phyloP scores from a whole-genome alignment of 2,888 invertebrate species.

The Macaria notata region DNA sequence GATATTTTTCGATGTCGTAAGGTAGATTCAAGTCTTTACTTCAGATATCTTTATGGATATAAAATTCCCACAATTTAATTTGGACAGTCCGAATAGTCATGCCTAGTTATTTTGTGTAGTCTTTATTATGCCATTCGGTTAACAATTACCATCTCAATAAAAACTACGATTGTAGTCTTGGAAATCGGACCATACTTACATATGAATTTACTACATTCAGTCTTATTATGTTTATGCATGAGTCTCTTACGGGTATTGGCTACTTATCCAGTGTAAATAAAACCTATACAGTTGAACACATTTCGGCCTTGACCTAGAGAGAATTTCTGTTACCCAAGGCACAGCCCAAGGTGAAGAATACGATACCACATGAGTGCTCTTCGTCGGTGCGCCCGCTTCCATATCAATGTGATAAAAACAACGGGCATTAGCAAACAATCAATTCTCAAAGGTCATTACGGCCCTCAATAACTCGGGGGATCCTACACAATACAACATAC shows the following conservation, averaged over 20 bases:
- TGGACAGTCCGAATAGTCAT: conserved; percentile 4
- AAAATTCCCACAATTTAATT: conserved; percentile 2
- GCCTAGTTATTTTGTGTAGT: neutral
- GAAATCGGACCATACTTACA: no score
- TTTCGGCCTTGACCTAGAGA: conserved; percentile 52
- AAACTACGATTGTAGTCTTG: no score
- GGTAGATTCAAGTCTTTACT: conserved; percentile 3
- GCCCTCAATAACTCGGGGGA: conserved; percentile 41
- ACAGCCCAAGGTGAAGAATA: conserved; percentile 41
- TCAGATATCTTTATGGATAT: conserved; percentile 8
- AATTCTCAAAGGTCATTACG: conserved; percentile 37
- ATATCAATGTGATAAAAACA: conserved; percentile 40
- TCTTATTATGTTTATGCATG: neutral
- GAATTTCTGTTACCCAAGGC: conserved; percentile 45
- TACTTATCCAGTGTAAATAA: neutral
- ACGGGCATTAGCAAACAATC: conserved; percentile 49
- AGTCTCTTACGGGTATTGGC: conserved; percentile 1
- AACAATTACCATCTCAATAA: no score
- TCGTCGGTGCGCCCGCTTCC: conserved; percentile 36
- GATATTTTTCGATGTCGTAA: conserved; percentile 22
- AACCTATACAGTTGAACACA: conserved; percentile 10
- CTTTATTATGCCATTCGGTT: no score
- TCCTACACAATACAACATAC: conserved; percentile 32
- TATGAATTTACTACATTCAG: no score
- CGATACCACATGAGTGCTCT: conserved; percentile 27